These are phyloP conservation scores for Drosophila glabriapex DNA, from an alignment of 2,888 invertebrate species.

Conservation along the genomic window DNA sequence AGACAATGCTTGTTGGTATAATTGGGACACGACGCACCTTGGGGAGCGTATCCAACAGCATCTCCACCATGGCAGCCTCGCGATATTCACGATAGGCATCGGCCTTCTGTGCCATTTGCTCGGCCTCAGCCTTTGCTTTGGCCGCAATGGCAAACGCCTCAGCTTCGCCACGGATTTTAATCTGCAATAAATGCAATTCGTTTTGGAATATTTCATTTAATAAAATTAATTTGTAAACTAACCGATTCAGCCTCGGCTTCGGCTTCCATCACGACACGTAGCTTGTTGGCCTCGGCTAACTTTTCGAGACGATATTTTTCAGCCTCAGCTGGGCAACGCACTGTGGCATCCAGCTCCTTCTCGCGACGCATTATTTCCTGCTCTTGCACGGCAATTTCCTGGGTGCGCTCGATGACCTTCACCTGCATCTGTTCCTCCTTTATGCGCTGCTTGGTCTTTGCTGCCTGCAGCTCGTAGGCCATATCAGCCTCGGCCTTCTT, in stretches of 20 bases:
- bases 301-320: conserved; percentile 96
- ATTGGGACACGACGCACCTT: conserved; percentile 88
- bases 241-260: conserved; percentile 97
- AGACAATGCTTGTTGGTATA: not conserved
- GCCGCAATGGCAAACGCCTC: conserved; percentile 97
- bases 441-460: conserved; percentile 97
- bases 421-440: conserved; percentile 99
- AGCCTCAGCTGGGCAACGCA: conserved; percentile 97
- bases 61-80: conserved; percentile 97
- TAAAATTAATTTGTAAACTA: conserved; percentile 58
- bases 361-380: conserved; percentile 97
- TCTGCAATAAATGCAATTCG: conserved; percentile 66
- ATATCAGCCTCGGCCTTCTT: conserved; percentile 95
- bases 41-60: conserved; percentile 97
- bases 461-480: conserved; percentile 96
- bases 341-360: conserved; percentile 96
- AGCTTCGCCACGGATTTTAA: conserved; percentile 93
- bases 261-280: conserved; percentile 96
- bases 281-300: conserved; percentile 96
- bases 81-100: conserved; percentile 99
- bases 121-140: conserved; percentile 97
- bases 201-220: not conserved
- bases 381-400: conserved; percentile 97
- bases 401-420: conserved; percentile 94
- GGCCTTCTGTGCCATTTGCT: conserved; percentile 98